Evolutionary conservation across 92 coral and sea anemone species (phyloP), one percentile per base, ranked within the genome.

Genomic region (Chrysogorgia sp.): DNA sequence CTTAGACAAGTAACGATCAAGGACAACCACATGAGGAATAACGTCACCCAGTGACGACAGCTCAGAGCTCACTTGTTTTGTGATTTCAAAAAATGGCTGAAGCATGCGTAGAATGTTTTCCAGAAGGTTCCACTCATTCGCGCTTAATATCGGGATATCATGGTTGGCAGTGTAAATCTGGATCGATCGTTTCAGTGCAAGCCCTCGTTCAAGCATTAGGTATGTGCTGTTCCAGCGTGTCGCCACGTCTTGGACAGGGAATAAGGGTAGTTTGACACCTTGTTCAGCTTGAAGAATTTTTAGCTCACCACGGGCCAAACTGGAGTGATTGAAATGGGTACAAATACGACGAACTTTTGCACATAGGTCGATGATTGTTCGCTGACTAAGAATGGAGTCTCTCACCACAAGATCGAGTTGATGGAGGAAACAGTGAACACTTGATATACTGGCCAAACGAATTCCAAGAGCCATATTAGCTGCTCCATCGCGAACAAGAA

Each of bases 211-310:
- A 70, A 70, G 40, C 77, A 70, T 70, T 7, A 70, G 77, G 77
- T 70, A 70, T 7, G 77, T 47, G 45, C 77, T 70, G 61, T 70
- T 70, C 77, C 77, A 70, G 12, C 77, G 45, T 25, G 77, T 70
- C 0, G 60, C 26, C 28, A 45, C 40, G 48, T 70, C 77, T 70
- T 70, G 77, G 26, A 70, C 77, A 0, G 61, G 77, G 40, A 50
- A 50, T 12, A 70, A 19, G 10, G 59, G 59, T 70, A 50, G 37
- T 8, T 70, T 26, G 12, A 37, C 12, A 2, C 61, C 77, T 70
- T 70, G 77, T 7, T 25, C 77, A 47, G 59, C 77, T 70, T 70
- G 77, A 47, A 70, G 61, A 70, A 23, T 47, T 43, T 70, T 70
- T 23, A 70, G 24, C 12, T 70, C 45, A 25, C 12, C 7, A 14